A percentile compares a stretch with the other conserved stretches of the same genome.
These are phyloP conservation scores for Petroica traversi DNA, from an alignment of 2,113 vertebrate genomes.

Conservation along the genomic window DNA sequence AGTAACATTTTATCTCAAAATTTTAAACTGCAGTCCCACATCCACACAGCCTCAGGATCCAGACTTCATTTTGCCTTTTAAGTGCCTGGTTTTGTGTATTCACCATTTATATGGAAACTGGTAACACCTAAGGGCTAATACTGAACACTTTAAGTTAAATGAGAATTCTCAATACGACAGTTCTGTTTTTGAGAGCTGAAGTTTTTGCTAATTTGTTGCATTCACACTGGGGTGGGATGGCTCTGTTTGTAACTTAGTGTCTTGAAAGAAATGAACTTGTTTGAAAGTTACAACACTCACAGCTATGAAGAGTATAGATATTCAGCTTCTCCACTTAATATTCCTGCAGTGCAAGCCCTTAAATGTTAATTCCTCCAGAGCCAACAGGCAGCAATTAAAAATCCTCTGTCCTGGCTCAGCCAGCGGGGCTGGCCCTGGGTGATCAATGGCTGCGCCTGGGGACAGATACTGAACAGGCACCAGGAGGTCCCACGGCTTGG, in stretches of 20 bases:
- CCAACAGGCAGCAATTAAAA: background rate
- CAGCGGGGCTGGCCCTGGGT: background rate
- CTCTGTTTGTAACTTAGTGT: background rate
- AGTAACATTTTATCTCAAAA: background rate
- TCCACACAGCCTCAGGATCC: background rate
- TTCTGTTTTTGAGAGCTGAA: background rate
- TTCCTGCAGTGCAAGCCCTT: background rate
- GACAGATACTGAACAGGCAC: background rate
- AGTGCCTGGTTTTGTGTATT: background rate
- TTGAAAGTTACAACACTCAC: background rate
- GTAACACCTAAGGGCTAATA: background rate
- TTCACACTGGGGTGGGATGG: background rate
- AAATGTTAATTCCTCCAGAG: background rate
- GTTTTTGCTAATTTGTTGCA: background rate
- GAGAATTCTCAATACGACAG: background rate
- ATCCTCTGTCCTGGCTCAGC: background rate
- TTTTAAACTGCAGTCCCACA: background rate
- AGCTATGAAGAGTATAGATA: background rate
- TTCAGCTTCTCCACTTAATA: no score
- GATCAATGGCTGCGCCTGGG: background rate
- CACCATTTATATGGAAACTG: rapidly evolving
- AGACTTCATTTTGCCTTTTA: background rate
- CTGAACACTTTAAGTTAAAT: background rate
- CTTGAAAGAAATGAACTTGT: background rate
- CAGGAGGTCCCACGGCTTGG: background rate